Base-by-base conservation (phyloP, 2,113 vertebrate species). In the Caloenas nicobarica region DNA sequence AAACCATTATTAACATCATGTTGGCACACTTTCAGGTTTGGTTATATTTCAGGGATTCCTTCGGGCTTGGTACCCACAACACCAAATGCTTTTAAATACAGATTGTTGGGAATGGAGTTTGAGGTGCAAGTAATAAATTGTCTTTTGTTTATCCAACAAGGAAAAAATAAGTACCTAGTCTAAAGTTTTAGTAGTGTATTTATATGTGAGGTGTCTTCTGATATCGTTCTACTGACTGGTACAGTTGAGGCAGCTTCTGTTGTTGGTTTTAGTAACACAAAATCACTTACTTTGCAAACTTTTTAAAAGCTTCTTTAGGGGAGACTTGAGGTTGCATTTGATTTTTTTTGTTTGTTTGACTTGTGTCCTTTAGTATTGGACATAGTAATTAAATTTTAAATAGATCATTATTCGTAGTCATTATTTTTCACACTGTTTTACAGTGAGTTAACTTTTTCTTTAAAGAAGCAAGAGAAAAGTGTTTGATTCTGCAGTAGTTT, bases 191-290 rank as follows among this genome's bases (percentile, higher is more conserved):
- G 17, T 16, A 14, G 14, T 36, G 25, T 34, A 10, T 72, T 66
- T 80, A 31, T 54, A 15, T 23, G 11, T 61, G 34, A 46, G 60
- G 24, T 56, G 54, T 72, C 25, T 81, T 34, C 13, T 44, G 40
- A 18, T 38, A 9, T 2, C 1, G 0, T 31, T 58, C 36, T 40
- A 3, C 28, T 28, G 34, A 38, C 6, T 17, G 5, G 17, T 33
- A 5, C 48, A n/a, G 13, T 18, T 62, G 42, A 64, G 66, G 38
- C 12, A 62, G 42, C 24, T 72, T 36, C n/a, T 62, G 12, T 48
- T n/a, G 24, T 11, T 42, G 14, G 12, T 36, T 86, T 81, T 51
- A 50, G 16, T 51, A 57, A 56, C 7, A 60, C 10, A 46, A 44
- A 74, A 46, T 51, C 9, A 51, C 2, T 61, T 38, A 16, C 23